These are phyloP conservation scores for Condylura cristata DNA, from an alignment of 2,113 vertebrate genomes.

Conservation along the genomic window DNA sequence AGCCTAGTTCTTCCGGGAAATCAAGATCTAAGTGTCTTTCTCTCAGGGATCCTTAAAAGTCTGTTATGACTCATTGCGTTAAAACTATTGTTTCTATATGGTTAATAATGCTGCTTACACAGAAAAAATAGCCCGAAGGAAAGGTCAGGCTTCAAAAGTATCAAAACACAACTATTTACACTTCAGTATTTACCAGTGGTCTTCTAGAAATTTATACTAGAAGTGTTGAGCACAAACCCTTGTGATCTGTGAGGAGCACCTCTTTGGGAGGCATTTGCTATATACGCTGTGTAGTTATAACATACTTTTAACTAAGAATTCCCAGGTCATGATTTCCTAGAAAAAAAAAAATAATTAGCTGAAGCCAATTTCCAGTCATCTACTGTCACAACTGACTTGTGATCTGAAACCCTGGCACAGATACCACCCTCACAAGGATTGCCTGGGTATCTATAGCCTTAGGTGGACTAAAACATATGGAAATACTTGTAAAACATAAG, in stretches of 20 bases:
- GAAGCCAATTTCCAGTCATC: not conserved
- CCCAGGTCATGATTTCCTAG: not conserved
- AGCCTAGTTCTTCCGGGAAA: not conserved
- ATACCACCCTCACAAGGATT: not conserved
- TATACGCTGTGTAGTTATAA: not conserved
- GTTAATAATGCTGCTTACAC: constrained; percentile 4
- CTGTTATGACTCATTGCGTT: not conserved
- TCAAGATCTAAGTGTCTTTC: not conserved
- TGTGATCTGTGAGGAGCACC: not conserved
- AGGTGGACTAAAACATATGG: not conserved
- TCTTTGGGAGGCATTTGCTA: not conserved
- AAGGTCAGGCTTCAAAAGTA: constrained; percentile 41
- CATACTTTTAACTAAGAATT: not conserved
- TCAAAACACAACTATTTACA: not conserved
- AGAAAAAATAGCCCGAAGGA: not conserved
- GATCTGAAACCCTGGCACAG: not conserved
- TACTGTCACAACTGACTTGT: not conserved
- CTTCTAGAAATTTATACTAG: not conserved
- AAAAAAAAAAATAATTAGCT: not conserved
- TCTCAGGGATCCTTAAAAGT: not conserved
- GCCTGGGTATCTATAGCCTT: not conserved
- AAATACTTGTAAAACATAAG: not conserved
- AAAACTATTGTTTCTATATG: not conserved
- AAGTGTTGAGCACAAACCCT: not conserved
- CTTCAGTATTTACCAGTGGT: not conserved